Base-by-base conservation (phyloP, 2,113 vertebrate species). In the Oreotrochilus melanogaster region DNA sequence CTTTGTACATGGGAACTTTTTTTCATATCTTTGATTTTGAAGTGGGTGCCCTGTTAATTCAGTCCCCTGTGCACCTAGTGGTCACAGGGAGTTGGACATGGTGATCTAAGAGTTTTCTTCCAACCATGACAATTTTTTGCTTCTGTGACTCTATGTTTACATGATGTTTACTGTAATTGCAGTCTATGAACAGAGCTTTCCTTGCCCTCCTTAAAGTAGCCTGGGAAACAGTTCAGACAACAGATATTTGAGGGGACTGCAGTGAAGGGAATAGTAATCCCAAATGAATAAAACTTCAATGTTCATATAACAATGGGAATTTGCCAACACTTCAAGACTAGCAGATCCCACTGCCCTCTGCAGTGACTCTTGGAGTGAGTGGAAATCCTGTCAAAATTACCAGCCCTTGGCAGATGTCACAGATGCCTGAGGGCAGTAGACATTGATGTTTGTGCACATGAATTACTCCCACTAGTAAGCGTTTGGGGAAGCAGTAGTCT, bases 171-270 rank as follows among this genome's bases (percentile, higher is more conserved):
- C 4, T 28, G 16, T 54, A 14, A 50, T 90, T 84, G 78, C 70
- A 54, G 4, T 56, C 18, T 48, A 45, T 11, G 13, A 58, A 14
- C 7, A 7, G 6, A 78, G 23, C 3, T 53, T 62, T 88, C 23
- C 14, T 17, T 8, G 45, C 31, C 6, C 11, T 86, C 5, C 18
- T 86, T 81, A 28, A 62, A 43, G 4, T 43, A 24, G 35, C 12
- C 58, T 42, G 23, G 9, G 18, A 81, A 69, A 35, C 11, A 78
- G 11, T 8, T 65, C 39, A 69, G 21, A 23, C 2, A 7, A 23
- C 9, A 58, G 9, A 50, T 25, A 5, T 73, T 27, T 56, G 27
- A 45, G 4, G 3, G 8, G 3, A 22, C 21, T 1, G 1, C 6
- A 25, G 43, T 31, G 18, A 67, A 69, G 10, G 24, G 27, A 53